Conservation (phyloP, 2,113 vertebrate genomes). For the Cepphus grylle region DNA sequence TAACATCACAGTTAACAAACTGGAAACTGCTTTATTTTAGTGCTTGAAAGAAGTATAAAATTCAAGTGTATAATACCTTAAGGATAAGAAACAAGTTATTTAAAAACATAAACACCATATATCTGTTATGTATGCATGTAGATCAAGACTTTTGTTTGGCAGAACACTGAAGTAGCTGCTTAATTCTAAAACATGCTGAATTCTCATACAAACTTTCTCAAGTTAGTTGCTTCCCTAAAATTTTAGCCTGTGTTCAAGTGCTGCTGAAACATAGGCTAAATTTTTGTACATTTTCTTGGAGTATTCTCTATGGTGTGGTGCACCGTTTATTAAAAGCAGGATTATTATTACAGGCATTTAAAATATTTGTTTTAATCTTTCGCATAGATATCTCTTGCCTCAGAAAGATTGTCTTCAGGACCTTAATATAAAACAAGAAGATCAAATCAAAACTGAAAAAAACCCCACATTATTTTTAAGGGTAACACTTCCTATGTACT, state of each 20-base stretch:
- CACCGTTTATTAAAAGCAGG: not conserved
- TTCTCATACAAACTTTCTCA: not conserved
- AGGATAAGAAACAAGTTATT: not conserved
- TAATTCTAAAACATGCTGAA: not conserved
- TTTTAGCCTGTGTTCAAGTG: not conserved
- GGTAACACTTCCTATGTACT: not conserved
- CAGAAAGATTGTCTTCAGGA: not conserved
- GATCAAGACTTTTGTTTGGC: not conserved
- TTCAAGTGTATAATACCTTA: not conserved
- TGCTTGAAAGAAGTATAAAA: not conserved
- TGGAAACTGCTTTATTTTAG: not conserved
- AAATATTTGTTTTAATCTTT: not conserved
- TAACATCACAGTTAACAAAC: not conserved
- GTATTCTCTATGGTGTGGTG: not conserved
- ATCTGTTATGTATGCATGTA: not conserved
- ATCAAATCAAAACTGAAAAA: not conserved
- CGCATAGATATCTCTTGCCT: not conserved
- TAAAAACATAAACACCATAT: too few relatives aligned
- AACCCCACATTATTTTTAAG: not conserved
- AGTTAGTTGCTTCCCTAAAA: not conserved
- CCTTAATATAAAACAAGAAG: not conserved
- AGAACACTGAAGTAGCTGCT: not conserved
- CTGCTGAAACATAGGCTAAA: not conserved
- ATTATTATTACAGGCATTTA: not conserved
- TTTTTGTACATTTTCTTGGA: not conserved